phyloP scores from a whole-genome alignment of 2,888 invertebrate species.

The Pocota personata region DNA sequence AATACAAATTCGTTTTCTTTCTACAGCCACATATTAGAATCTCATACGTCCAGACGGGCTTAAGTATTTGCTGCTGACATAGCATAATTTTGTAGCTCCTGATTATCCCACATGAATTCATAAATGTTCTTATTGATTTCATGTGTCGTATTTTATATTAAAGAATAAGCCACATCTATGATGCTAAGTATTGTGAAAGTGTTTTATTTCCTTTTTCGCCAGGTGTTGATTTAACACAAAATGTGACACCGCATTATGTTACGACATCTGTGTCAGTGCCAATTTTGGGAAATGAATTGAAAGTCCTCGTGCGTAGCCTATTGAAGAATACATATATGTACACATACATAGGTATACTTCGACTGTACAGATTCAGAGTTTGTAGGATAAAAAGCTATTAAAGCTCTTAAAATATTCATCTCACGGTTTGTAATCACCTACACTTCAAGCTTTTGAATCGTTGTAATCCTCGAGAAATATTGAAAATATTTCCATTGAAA shows the following conservation, averaged over 20 bases:
- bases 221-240: not conserved
- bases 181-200: not conserved
- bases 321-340: not conserved
- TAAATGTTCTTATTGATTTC: not conserved
- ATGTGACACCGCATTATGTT: not conserved
- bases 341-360: not conserved
- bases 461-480: not conserved
- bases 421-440: not conserved
- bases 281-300: not conserved
- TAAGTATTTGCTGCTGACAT: no score
- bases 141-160: not conserved
- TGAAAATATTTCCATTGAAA: not conserved
- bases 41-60: no score
- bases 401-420: not conserved
- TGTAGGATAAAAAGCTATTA: not conserved
- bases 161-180: not conserved
- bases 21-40: no score
- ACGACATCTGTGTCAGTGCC: not conserved
- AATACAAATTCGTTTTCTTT: no score
- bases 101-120: not conserved
- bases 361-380: not conserved
- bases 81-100: no score
- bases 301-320: not conserved
- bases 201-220: not conserved
- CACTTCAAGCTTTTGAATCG: not conserved